phyloP scores from a whole-genome alignment of 2,113 vertebrate species.

The Grammomys surdaster region DNA sequence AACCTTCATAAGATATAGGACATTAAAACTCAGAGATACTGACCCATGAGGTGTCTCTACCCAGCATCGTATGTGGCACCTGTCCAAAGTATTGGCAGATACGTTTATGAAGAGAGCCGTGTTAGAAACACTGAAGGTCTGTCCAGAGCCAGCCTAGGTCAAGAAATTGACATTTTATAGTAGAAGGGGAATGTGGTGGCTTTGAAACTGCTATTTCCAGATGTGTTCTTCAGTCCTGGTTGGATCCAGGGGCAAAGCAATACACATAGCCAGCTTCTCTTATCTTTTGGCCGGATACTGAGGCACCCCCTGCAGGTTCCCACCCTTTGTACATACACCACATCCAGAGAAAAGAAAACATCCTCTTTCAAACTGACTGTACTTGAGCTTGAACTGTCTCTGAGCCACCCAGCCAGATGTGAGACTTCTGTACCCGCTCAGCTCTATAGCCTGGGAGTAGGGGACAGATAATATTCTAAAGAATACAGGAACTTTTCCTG shows the following conservation, averaged over 20 bases:
- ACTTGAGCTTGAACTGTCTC: not conserved
- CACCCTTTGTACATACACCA: not conserved
- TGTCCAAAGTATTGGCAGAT: not conserved
- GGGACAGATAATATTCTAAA: not conserved
- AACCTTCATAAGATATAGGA: not conserved
- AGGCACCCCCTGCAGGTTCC: not conserved
- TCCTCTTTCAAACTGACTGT: constrained; percentile 11
- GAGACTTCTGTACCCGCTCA: not conserved
- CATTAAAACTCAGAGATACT: not conserved
- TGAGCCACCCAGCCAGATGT: not conserved
- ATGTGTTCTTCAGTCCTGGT: constrained; percentile 8
- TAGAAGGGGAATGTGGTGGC: not conserved
- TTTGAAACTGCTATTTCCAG: not conserved
- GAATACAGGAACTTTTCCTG: not conserved
- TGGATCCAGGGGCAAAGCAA: constrained; percentile 21
- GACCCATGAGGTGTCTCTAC: not conserved
- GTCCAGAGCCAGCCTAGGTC: not conserved
- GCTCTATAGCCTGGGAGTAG: not conserved
- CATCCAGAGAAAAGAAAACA: not conserved
- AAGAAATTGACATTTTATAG: not conserved
- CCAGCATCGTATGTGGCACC: not conserved
- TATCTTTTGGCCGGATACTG: not conserved
- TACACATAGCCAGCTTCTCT: not conserved
- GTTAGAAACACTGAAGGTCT: not conserved
- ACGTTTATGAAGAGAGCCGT: not conserved